phyloP scores from a whole-genome alignment of 1,140 invertebrate genomes.

The Pachyrhynchus sulphureomaculatus region DNA sequence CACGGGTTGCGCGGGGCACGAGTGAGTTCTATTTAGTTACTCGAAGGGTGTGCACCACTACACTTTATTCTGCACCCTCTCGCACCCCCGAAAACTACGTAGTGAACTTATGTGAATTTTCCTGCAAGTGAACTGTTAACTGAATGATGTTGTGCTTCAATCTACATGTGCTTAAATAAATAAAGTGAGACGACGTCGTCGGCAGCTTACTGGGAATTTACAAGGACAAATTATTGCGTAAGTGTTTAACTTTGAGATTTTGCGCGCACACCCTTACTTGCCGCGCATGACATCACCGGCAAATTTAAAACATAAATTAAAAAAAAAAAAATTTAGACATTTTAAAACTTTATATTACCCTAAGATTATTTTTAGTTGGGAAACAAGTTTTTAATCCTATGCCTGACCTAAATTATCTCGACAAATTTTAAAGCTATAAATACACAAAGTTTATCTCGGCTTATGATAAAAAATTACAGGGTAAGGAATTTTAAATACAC shows the following conservation, averaged over 20 bases:
- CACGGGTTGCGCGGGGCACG: conserved; percentile 49
- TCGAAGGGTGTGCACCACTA: conserved; percentile 51
- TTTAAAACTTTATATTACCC: not conserved
- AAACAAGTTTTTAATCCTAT: not conserved
- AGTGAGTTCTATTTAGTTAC: conserved; percentile 50
- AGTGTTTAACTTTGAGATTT: conserved; percentile 46
- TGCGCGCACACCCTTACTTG: conserved; percentile 45
- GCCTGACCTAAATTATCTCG: not conserved
- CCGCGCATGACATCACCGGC: conserved; percentile 42
- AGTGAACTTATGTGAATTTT: not conserved
- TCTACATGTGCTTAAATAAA: conserved; percentile 38
- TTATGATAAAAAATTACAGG: no score
- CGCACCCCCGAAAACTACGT: not conserved
- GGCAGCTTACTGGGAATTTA: conserved; percentile 31
- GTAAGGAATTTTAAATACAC: not conserved
- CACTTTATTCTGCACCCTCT: conserved; percentile 5
- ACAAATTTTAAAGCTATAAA: no score
- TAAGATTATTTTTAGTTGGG: not conserved
- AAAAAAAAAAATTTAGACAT: not conserved
- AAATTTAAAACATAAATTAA: conserved; percentile 1
- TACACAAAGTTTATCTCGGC: no score
- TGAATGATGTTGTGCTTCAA: conserved; percentile 27
- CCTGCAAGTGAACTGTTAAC: conserved; percentile 12
- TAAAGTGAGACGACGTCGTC: conserved; percentile 34
- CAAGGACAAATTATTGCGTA: conserved; percentile 51